Evolutionary conservation across 2,113 vertebrate genomes (phyloP), one percentile per base, ranked within the genome.

Genomic region (Colaptes auratus): DNA sequence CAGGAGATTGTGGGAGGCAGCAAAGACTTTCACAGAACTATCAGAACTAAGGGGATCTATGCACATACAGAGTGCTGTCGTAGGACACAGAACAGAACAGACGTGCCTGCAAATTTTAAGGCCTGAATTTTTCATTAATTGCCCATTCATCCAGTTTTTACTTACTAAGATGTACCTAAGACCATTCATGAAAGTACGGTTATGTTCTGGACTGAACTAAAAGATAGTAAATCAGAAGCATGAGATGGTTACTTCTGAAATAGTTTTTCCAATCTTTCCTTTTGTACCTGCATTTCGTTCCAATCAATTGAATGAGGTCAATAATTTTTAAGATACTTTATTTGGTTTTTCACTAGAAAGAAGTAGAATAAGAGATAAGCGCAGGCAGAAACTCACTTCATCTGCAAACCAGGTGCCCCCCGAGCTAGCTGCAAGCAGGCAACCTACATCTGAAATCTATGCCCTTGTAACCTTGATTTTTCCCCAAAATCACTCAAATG

Each of bases 11-110:
- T 13, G 5, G 36, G 42, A 59, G 12, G 39, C 19, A 87, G 18
- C 14, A 82, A 59, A 71, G 2, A 4, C 4, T 7, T 63, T 0
- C 15, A 27, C 20, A 74, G 20, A 39, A 13, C 27, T 2, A 0
- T 65, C 6, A 52, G 19, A 78, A 23, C 2, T 35, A 44, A 21
- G 0, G 5, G 55, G 4, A 27, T 53, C 9, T 7, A 23, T 10
- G 7, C 15, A 27, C 55, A 69, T 10, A 17, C 67, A 42, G 73
- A 79, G 5, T 33, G 14, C 25, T 82, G 59, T 89, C 13, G 28
- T 21, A 30, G 48, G 33, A 46, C 6, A 33, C 21, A 55, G 0
- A 31, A 12, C 15, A 56, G 35, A 9, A 74, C 19, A 80, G 6
- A 2, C 33, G 5, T 13, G 12, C 8, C n/a, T 48, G 24, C 2